Base-by-base conservation (phyloP, 2,888 invertebrate species). In the Busseola fusca region DNA sequence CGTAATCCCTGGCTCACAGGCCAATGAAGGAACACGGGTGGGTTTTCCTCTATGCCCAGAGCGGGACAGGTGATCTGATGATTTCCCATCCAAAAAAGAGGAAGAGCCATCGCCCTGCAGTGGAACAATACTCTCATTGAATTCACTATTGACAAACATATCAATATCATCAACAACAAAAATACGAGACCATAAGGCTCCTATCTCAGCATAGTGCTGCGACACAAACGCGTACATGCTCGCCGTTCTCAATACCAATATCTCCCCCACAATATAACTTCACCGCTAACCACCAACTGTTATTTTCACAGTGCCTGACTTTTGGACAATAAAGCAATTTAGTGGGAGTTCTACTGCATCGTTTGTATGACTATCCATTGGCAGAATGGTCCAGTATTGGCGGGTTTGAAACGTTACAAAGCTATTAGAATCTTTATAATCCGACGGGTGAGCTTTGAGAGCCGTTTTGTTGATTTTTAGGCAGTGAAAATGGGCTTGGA, bases 321-420 rank as follows among this genome's bases (percentile, higher is more conserved):
- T 90, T 88, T 86, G 84, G 86, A 90, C 89, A 89, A 91, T 91
- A 90, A 91, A 89, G 90, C 88, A 91, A 91, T 91, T 90, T 87
- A 86, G 87, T 85, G 86, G 77, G 78, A 79, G 82, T 80, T 85
- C 82, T 67, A 79, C 75, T 82, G 76, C 72, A 74, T 69, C 81
- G 85, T 82, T 85, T 82, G 74, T 83, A 73, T 82, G 84, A 84
- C 83, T 87, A 85, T 83, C 81, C 71, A 79, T 79, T 70, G 64
- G 69, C 58, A 56, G 62, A 77, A 84, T 80, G 72, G 67, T 48
- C 40, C 58, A 16, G 50, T 64, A 70, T 76, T 66, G 66, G 30
- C 10, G 45, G 66, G 66, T 66, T 78, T 73, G n/a, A 48, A 70
- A 74, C 48, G 83, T 59, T 69, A 62, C 66, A 72, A 72, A 81